Evolutionary conservation across 1,140 invertebrate genomes (phyloP), one percentile per base, ranked within the genome.

Genomic region (Amphibalanus amphitrite): DNA sequence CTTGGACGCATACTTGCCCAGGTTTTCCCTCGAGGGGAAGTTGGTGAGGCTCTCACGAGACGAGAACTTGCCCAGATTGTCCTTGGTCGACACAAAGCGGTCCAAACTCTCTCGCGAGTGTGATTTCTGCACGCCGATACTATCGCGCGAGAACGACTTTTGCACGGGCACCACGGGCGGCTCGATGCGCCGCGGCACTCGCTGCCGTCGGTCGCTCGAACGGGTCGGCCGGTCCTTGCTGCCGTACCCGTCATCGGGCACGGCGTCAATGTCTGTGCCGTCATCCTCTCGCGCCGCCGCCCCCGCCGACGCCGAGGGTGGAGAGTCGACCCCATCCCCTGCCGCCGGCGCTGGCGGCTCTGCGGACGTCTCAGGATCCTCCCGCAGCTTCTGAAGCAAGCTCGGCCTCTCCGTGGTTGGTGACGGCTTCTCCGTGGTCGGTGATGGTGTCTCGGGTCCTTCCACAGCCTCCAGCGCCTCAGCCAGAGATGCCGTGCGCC

Each of bases 21-120:
- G 0, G 71, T 71, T 28, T 29, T 69, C 67, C 74, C 74, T 6
- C 71, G 75, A 75, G 33, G 75, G 75, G 72, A 76, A 76, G 23
- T 23, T 65, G 64, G 64, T 65, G 10, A 65, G 26, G 64, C 64
- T 65, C 26, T 65, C 64, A 4, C 64, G 64, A 10, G 64, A 65
- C 20, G 64, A 6, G n/a, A 23, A 65, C 64, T 65, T 65, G 64
- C 23, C 20, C 64, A 65, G 64, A 23, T 23, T 65, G 64, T 65
- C 64, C 26, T 65, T 65, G 38, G 38, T 17, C 23, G 64, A 59
- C 47, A 25, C 64, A 23, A 65, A 65, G 20, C 64, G 64, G 64
- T 23, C 23, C 64, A 65, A 25, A 25, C 64, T 65, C 23, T 65
- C 64, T 4, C 64, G 64, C 38, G 38, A 38, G 26, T 65, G 20